Percentiles rank a stretch among this genome's conserved stretches.
These are phyloP conservation scores for Perodicticus potto DNA, from an alignment of 2,797 vertebrate species.

Conservation along the genomic window DNA sequence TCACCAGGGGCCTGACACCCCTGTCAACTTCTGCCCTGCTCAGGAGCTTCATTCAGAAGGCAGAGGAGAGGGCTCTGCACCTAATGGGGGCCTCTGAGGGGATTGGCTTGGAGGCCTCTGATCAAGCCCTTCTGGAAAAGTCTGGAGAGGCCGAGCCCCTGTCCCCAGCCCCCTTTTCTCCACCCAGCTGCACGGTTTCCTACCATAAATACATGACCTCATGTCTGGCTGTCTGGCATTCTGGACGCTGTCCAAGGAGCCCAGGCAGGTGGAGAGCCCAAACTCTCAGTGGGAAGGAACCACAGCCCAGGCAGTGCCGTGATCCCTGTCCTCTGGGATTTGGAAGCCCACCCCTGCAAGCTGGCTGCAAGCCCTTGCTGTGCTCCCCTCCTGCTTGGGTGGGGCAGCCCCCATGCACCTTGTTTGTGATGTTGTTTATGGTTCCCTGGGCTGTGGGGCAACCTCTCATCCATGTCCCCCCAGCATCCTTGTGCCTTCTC, in stretches of 20 bases:
- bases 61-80: neutral
- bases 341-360: neutral
- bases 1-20: neutral
- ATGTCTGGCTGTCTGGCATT: slow-evolving; percentile 73
- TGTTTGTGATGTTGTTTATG: neutral
- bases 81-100: neutral
- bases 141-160: neutral
- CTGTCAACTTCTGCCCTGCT: neutral
- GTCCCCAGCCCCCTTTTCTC: accelerated
- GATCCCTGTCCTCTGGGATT: neutral
- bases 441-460: neutral
- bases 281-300: neutral
- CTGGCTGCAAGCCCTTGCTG: neutral
- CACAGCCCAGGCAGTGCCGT: neutral
- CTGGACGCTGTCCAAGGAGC: slow-evolving; percentile 73
- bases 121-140: neutral
- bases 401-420: neutral
- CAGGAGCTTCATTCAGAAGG: neutral
- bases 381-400: neutral
- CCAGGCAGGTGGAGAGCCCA: slow-evolving; percentile 40
- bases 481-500: neutral
- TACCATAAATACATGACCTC: slow-evolving; percentile 75
- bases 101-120: neutral
- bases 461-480: neutral
- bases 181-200: neutral